Base-by-base conservation (phyloP, 2,888 invertebrate species). In the Leptopilina myrica region DNA sequence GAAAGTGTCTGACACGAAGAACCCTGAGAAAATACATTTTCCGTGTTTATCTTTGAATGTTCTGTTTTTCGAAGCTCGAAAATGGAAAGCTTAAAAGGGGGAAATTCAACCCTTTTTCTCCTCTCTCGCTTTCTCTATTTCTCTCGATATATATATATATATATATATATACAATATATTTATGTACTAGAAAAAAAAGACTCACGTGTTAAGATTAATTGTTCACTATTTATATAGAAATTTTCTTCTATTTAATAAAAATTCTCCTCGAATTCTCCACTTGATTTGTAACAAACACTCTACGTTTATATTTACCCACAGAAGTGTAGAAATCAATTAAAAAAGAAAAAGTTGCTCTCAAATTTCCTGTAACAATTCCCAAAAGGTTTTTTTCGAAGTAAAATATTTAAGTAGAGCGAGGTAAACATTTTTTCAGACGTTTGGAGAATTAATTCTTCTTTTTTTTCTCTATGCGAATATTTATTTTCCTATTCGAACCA, bases 11-110 rank as follows among this genome's bases (percentile, higher is more conserved):
- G 49, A 8, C 53, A 46, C 26, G 26, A 69, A 69, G 12, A 49
- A 69, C 14, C 49, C 49, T 69, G 20, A 69, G 69, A 69, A 46
- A 69, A 69, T 69, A 69, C 26, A 69, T 26, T 69, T 53, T 69
- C 26, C 1, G 49, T 53, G 49, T 69, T 69, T 53, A 53, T 53
- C 53, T 69, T 53, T 69, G 53, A 69, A 53, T 69, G 69, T 26
- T 49, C 8, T 14, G 69, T 69, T 69, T 53, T 53, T 53, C 69
- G 69, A 53, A 33, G 8, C 53, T 33, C n/a, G 43, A 65, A 33
- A 14, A 65, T n/a, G 33, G 40, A 49, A 12, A 43, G 49, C 26
- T 69, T 69, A 69, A 26, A 20, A 8, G 3, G 26, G 26, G 12
- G 26, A 69, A 8, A 2, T 26, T 14, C 2, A 69, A 69, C 53